Evolutionary conservation across 37 sponge, comb jelly and placozoan genomes (phyloP).

Genomic region (Petrosia ficiformis): DNA sequence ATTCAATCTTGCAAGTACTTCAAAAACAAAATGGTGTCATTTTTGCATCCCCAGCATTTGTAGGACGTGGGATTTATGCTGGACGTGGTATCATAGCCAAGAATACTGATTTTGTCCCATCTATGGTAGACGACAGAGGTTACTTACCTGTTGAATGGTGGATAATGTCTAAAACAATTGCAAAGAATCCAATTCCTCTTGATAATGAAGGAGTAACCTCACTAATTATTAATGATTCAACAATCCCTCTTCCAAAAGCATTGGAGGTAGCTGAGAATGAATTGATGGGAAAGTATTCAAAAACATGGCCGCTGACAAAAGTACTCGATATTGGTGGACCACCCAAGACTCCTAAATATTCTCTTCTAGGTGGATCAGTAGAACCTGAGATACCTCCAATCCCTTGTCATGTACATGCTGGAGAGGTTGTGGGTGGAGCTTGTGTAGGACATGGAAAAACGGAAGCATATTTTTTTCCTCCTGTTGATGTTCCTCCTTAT

Average conservation of each 20-base stretch:
- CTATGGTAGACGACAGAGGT: constrained; percentile 50
- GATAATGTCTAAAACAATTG: constrained; percentile 85
- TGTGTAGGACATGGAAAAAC: constrained; percentile 79
- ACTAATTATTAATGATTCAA: constrained; percentile 20
- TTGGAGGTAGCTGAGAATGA: constrained; percentile 48
- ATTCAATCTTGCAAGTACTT: constrained; percentile 12
- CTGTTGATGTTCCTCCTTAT: constrained; percentile 79
- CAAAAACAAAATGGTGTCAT: constrained; percentile 52
- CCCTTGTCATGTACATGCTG: constrained; percentile 88
- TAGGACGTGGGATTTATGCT: constrained; percentile 63
- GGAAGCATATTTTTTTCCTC: constrained; percentile 93
- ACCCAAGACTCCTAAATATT: constrained; percentile 32
- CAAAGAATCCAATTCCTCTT: constrained; percentile 50
- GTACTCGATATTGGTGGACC: constrained; percentile 85
- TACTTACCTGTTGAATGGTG: constrained; percentile 91
- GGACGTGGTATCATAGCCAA: constrained; percentile 77
- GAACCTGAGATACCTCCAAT: constrained; percentile 82
- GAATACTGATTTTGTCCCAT: constrained; percentile 59
- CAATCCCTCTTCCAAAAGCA: constrained; percentile 41
- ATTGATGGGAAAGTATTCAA: constrained; percentile 60
- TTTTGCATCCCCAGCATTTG: constrained; percentile 65
- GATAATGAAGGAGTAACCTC: constrained; percentile 74
- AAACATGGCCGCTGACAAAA: constrained; percentile 85
- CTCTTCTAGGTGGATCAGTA: neutral
- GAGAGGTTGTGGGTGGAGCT: constrained; percentile 60